Evolutionary conservation across 2,888 invertebrate genomes (phyloP).

Genomic region (Phymatocera aterrima): DNA sequence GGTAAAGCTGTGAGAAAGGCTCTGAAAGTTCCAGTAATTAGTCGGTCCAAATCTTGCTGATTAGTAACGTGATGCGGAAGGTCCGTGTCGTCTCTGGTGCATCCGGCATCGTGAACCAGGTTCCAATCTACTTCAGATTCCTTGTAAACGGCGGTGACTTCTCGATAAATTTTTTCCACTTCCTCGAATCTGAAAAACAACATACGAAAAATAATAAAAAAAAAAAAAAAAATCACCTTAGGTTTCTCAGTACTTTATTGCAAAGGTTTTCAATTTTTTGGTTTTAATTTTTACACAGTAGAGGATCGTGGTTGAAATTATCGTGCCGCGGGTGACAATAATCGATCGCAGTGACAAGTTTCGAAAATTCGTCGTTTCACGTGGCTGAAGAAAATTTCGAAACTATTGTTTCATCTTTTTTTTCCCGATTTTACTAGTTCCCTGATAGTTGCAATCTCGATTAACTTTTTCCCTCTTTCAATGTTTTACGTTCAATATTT

Average conservation of each 20-base stretch:
- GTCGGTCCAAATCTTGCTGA: constrained; percentile 80
- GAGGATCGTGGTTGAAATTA: not conserved
- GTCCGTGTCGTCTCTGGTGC: constrained; percentile 90
- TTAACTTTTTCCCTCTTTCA: too few species aligned
- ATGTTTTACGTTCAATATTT: too few species aligned
- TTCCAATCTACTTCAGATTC: constrained; percentile 86
- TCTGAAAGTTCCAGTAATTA: constrained; percentile 79
- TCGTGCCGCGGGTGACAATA: too few species aligned
- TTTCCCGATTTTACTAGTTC: too few species aligned
- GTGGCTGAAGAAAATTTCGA: too few species aligned
- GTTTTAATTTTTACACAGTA: too few species aligned
- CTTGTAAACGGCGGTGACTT: constrained; percentile 73
- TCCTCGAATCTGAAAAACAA: constrained; percentile 63
- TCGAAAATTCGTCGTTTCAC: too few species aligned
- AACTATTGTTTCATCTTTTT: too few species aligned
- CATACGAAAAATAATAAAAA: not conserved
- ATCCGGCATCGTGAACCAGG: constrained; percentile 90
- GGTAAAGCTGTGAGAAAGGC: constrained; percentile 79
- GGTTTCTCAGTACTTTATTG: not conserved
- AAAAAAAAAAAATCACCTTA: not conserved
- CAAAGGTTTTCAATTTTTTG: not conserved
- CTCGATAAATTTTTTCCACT: constrained; percentile 60
- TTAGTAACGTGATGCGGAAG: constrained; percentile 90
- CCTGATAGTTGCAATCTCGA: too few species aligned
- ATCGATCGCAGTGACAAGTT: too few species aligned